phyloP scores from a whole-genome alignment of 2,113 vertebrate genomes.

The Leucopternis melanops region DNA sequence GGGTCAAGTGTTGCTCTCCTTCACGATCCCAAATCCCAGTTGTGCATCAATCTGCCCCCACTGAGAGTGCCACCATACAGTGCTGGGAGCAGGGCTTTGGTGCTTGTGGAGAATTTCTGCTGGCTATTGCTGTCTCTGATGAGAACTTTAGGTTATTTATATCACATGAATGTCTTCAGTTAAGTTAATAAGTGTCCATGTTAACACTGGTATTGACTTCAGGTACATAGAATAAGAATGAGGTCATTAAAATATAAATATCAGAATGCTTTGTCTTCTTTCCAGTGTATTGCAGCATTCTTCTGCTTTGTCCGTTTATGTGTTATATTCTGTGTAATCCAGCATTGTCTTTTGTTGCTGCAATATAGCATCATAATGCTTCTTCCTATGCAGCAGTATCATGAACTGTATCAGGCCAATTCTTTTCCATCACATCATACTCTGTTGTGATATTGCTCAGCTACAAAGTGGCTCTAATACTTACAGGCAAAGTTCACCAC shows the following conservation, averaged over 20 bases:
- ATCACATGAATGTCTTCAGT: background rate
- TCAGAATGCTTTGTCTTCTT: background rate
- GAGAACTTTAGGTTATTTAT: background rate
- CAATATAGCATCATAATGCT: background rate
- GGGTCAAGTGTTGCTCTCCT: background rate
- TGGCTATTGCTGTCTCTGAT: background rate
- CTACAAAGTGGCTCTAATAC: no score
- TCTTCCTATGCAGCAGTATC: background rate
- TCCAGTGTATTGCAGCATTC: background rate
- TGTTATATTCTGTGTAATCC: background rate
- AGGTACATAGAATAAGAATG: background rate
- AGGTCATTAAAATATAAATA: background rate
- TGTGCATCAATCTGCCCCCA: background rate
- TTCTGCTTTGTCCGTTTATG: background rate
- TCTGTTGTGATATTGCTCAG: no score
- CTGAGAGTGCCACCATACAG: background rate
- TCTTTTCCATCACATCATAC: background rate
- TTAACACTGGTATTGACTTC: background rate
- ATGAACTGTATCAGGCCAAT: background rate
- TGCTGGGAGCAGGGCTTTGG: background rate
- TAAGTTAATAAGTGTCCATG: background rate
- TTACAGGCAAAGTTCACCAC: no score
- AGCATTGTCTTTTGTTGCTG: background rate
- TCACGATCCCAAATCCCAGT: background rate
- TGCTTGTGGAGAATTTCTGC: background rate